Base-by-base conservation (phyloP, 2,113 vertebrate species). In the Nicator chloris region DNA sequence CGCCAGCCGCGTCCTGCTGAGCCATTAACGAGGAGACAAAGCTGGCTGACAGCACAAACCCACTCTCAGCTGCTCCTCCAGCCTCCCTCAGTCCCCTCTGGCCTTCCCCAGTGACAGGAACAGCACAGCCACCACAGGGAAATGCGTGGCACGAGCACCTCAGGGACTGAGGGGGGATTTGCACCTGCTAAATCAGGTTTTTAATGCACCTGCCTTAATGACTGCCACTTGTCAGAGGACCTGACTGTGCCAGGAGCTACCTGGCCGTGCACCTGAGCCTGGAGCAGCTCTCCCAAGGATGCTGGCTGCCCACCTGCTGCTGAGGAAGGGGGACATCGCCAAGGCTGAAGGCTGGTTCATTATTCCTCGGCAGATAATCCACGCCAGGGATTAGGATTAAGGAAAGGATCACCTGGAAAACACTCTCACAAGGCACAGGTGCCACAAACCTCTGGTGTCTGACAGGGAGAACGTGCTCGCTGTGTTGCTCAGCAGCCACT, bases 401-500 rank as follows among this genome's bases (percentile, higher is more conserved):
- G 35, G 76, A 59, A 23, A 83, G 21, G 49, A 66, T 68, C 42
- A 51, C 42, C 60, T 31, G 26, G 60, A 61, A 31, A 71, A 75
- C 0, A 1, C 17, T 27, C 78, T 35, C 45, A 9, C 71, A 31
- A 17, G 42, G 44, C 51, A 42, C 17, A 76, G 37, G 35, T 27
- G 37, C 51, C 71, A 76, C 7, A 42, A 57, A 66, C 42, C 56
- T 7, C 1, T 9, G 20, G 35, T 20, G 13, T n/a, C 30, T 0
- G 0, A 39, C 19, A 10, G 19, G 10, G 44, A 84, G 14, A n/a
- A n/a, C 0, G 0, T 0, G 1, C 30, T 69, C 22, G 39, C 51
- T 39, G 35, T 10, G 19, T 7, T 56, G 33, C 18, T 63, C 60
- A 21, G 21, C 3, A 21, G 40, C 15, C 21, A 22, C 35, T 71